Evolutionary conservation across 2,888 invertebrate species (phyloP).

Genomic region (Boloria euphrosyne): DNA sequence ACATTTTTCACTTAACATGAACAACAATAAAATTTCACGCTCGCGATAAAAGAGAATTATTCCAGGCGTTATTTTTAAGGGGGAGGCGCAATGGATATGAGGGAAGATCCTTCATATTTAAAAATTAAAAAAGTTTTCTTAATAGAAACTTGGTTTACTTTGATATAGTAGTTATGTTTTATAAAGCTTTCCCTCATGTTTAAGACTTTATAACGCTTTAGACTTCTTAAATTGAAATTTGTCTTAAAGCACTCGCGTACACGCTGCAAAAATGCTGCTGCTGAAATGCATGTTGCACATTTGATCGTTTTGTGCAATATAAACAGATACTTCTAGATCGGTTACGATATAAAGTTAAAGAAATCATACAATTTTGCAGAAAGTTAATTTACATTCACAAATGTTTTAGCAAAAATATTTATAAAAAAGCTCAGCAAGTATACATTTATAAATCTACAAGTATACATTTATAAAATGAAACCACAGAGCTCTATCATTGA

Average conservation of each 20-base stretch:
- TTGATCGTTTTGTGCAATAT: slow-evolving; percentile 9
- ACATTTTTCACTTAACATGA: slow-evolving; percentile 45
- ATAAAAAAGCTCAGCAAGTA: no score
- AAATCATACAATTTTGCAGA: slow-evolving; percentile 5
- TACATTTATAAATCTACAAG: no score
- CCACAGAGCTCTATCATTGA: slow-evolving; percentile 5
- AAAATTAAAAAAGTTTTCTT: slow-evolving; percentile 27
- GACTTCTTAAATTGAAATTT: slow-evolving; percentile 35
- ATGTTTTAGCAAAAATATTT: no score
- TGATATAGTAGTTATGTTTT: slow-evolving; percentile 17
- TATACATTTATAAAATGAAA: slow-evolving; percentile 2
- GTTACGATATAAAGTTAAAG: neutral
- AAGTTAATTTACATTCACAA: neutral
- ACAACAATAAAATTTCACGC: slow-evolving; percentile 44
- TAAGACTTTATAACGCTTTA: slow-evolving; percentile 22
- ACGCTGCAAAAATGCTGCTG: no score
- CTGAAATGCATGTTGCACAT: slow-evolving; percentile 29
- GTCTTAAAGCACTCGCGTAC: slow-evolving; percentile 33
- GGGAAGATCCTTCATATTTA: slow-evolving; percentile 30
- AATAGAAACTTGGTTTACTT: slow-evolving; percentile 23
- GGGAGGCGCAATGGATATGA: slow-evolving; percentile 23
- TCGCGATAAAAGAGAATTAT: slow-evolving; percentile 42
- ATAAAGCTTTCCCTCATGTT: slow-evolving; percentile 28
- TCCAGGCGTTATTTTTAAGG: slow-evolving; percentile 41
- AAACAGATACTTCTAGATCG: slow-evolving; percentile 1